A percentile compares a stretch with the other conserved stretches of the same genome.
Conservation (phyloP, 2,888 invertebrate species). For the Dynastes grantii region DNA sequence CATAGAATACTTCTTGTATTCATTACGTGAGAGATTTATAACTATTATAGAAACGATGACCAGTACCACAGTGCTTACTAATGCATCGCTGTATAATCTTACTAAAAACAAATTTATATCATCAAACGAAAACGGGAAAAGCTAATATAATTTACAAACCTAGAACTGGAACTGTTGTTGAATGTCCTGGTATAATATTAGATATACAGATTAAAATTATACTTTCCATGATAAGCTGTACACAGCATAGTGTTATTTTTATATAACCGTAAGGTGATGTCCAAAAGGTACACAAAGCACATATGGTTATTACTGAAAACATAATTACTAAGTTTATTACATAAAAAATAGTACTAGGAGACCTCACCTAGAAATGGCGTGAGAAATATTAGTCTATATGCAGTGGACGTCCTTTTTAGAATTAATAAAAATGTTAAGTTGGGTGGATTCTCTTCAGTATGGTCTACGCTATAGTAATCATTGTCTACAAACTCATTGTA, state of each 20-base stretch:
- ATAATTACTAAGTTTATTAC: conserved; percentile 25
- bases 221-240: conserved; percentile 63
- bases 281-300: conserved; percentile 66
- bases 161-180: conserved; percentile 64
- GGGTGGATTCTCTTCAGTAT: conserved; percentile 53
- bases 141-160: conserved; percentile 59
- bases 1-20: conserved; percentile 58
- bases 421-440: conserved; percentile 61
- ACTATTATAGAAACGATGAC: conserved; percentile 63
- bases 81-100: conserved; percentile 62
- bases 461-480: not conserved
- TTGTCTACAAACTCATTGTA: conserved; percentile 21
- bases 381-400: conserved; percentile 63
- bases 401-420: conserved; percentile 61
- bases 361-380: conserved; percentile 65
- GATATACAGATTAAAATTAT: conserved; percentile 62
- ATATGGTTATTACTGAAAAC: conserved; percentile 64
- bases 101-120: conserved; percentile 61
- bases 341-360: not conserved
- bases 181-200: conserved; percentile 62
- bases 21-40: conserved; percentile 64
- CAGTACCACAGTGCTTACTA: conserved; percentile 61
- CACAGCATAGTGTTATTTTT: conserved; percentile 64
- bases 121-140: not conserved
- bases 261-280: conserved; percentile 64